Conservation (phyloP, 35 echinoderm and acorn worm species). For the Stichopus chloronotus region DNA sequence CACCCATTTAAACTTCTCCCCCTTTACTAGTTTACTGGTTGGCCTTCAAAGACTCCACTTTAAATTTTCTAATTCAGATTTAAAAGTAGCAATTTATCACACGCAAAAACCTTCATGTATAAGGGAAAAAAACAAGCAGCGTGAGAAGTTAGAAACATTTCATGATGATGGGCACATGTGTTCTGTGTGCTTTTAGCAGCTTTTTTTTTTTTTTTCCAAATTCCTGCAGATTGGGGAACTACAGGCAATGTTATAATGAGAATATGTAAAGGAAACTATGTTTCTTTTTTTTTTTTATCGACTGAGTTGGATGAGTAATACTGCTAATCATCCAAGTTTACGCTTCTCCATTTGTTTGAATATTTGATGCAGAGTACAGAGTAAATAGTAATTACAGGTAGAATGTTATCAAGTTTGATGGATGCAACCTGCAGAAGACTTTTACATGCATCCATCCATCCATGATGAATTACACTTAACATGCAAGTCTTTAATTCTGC, state of each 20-base stretch:
- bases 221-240: not conserved
- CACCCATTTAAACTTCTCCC: no score
- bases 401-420: constrained; percentile 7
- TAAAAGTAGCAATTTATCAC: not conserved
- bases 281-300: not conserved
- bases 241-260: not conserved
- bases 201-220: not conserved
- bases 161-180: not conserved
- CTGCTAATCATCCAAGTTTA: not conserved
- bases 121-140: not conserved
- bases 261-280: not conserved
- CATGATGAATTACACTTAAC: not conserved
- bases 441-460: not conserved
- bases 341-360: constrained; percentile 9
- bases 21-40: no score
- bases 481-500: no score
- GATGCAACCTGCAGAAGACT: not conserved
- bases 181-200: not conserved
- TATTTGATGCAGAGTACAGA: not conserved
- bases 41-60: no score
- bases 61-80: not conserved
- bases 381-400: not conserved
- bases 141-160: constrained; percentile 1
- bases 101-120: no score
- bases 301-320: not conserved